Conservation (phyloP, 1,140 invertebrate species). For the Zaprionus africanus region DNA sequence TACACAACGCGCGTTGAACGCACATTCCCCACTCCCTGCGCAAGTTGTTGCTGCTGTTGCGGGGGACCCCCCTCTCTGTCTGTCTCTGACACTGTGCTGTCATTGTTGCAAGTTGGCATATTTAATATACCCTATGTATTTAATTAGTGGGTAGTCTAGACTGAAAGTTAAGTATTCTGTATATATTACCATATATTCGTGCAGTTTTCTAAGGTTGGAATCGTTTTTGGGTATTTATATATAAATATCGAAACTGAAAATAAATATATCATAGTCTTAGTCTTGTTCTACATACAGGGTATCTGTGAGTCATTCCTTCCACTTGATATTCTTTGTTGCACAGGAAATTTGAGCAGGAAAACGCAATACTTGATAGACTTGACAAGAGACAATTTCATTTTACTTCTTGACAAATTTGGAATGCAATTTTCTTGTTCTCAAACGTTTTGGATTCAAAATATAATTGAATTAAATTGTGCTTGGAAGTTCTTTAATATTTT, state of each 20-base stretch:
- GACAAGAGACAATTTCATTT: neutral
- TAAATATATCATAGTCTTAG: too few species aligned
- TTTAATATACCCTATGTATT: neutral
- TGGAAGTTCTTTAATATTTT: too few species aligned
- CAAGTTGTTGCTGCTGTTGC: neutral
- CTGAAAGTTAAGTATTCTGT: neutral
- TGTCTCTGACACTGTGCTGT: neutral
- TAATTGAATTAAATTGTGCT: neutral
- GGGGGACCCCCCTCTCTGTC: neutral
- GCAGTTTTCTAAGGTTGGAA: too few species aligned
- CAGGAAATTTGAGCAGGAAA: neutral
- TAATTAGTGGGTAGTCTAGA: neutral
- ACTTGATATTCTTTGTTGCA: neutral
- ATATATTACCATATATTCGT: too few species aligned
- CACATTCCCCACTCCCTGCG: conserved; percentile 18
- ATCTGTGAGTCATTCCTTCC: neutral
- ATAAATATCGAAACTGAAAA: too few species aligned
- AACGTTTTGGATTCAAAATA: neutral
- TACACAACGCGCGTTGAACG: conserved; percentile 39
- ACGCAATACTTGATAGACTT: neutral
- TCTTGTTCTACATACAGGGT: neutral
- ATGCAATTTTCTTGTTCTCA: neutral
- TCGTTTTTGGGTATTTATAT: too few species aligned
- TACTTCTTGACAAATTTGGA: neutral
- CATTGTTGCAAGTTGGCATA: conserved; percentile 15